Evolutionary conservation across 1,140 invertebrate genomes (phyloP), one percentile per base, ranked within the genome.

Genomic region (Dermatophagoides farinae): DNA sequence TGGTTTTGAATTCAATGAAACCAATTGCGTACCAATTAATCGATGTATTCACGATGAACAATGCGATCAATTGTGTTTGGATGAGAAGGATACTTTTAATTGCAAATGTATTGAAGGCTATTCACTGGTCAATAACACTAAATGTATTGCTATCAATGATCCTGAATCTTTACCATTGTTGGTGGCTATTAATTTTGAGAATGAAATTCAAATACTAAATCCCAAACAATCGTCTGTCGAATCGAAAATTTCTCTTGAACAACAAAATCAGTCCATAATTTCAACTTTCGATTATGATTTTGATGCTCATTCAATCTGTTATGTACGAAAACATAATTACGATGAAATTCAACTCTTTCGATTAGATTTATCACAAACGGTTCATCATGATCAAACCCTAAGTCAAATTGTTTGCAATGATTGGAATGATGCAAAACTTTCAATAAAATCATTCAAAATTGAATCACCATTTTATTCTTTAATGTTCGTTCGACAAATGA

Each of bases 21-120:
- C 74, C 40, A 72, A 71, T 47, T 85, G 83, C 67, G 70, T 79
- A 79, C 84, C 86, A 73, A 76, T 79, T 39, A 77, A 86, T 71
- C 84, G 86, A 71, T 88, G 86, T 70, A 68, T 71, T 61, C 68
- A 78, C 57, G 81, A 85, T 62, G 80, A 79, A 25, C 75, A 79
- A 16, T 92, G 88, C 71, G 81, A 85, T 67, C 87, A 91, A 71
- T 65, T 74, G 20, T 92, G 88, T 71, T 78, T 77, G 11, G 71
- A 84, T 47, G 81, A 78, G 41, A 55, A 11, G 6, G 38, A 50
- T 20, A 23, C n/a, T 50, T 50, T 77, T 72, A 70, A 74, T 22
- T 92, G 88, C 73, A 75, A 76, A 47, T 89, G 88, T 75, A 79
- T 79, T 1, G 70, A 77, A 9, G 86, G 86, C 1, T 90, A 89